Conservation (phyloP, 1,140 invertebrate species). For the Armadillidium nasatum region DNA sequence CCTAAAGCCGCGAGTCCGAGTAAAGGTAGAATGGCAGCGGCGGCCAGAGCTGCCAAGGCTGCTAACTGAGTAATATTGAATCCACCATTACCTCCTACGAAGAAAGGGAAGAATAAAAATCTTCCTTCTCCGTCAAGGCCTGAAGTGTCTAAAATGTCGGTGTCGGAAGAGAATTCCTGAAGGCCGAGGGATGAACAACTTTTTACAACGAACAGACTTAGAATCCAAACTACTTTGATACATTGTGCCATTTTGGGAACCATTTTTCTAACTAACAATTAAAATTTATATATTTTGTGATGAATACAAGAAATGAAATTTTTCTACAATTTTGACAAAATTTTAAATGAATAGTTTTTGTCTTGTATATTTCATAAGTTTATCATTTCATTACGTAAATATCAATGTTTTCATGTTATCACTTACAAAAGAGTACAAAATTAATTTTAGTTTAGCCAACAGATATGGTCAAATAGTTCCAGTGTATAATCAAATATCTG, state of each 20-base stretch:
- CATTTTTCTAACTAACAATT: too few relatives aligned
- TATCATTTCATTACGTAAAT: too few relatives aligned
- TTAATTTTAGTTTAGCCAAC: too few relatives aligned
- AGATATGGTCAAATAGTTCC: too few relatives aligned
- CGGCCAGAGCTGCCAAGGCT: conserved; percentile 14
- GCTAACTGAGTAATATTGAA: conserved; percentile 27
- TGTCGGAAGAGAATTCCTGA: neutral
- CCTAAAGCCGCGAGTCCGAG: conserved; percentile 25
- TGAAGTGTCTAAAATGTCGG: neutral
- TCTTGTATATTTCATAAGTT: too few relatives aligned
- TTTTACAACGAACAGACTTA: neutral
- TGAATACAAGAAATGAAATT: too few relatives aligned
- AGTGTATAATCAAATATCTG: too few relatives aligned
- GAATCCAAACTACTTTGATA: neutral
- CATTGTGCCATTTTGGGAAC: neutral
- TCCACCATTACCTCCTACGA: conserved; percentile 14
- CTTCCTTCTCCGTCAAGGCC: conserved; percentile 21
- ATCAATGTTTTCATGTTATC: too few relatives aligned
- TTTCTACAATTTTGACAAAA: too few relatives aligned
- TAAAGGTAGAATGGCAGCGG: conserved; percentile 5
- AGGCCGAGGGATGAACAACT: neutral
- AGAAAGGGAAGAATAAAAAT: conserved; percentile 22
- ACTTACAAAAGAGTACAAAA: too few relatives aligned
- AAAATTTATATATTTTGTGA: too few relatives aligned
- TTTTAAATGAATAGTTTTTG: too few relatives aligned